phyloP scores from a whole-genome alignment of 2,797 vertebrate genomes.

The Nasua narica region DNA sequence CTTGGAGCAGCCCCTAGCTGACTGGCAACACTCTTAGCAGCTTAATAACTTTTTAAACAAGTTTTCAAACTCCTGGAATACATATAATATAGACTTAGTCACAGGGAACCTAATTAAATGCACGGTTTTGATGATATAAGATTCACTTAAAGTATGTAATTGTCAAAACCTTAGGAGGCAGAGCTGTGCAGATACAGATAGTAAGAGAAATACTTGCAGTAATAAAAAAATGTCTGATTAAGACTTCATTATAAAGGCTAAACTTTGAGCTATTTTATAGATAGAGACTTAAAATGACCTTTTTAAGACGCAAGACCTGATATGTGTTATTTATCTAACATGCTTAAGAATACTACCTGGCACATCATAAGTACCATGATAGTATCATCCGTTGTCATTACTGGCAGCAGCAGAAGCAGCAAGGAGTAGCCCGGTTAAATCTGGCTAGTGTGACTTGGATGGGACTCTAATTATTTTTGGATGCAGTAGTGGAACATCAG shows the following conservation, averaged over 20 bases:
- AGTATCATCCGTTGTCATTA: neutral
- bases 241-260: neutral
- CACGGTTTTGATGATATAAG: neutral
- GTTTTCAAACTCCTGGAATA: neutral
- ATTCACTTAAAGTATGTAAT: conserved; percentile 1
- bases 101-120: conserved; percentile 33
- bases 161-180: neutral
- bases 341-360: neutral
- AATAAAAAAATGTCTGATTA: neutral
- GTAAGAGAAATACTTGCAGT: neutral
- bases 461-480: neutral
- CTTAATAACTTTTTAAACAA: neutral
- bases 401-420: neutral
- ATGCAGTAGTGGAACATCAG: neutral
- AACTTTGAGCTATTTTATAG: neutral
- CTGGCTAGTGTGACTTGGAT: neutral
- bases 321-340: neutral
- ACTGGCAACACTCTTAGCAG: neutral
- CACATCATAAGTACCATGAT: neutral
- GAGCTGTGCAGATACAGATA: neutral
- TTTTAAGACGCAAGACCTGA: neutral
- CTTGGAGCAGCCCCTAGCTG: neutral
- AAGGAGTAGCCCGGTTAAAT: neutral
- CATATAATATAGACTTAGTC: neutral
- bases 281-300: neutral